A percentile compares a stretch with the other conserved stretches of the same genome.
phyloP scores from a whole-genome alignment of 2,113 vertebrate genomes.

The Crotalus tigris region DNA sequence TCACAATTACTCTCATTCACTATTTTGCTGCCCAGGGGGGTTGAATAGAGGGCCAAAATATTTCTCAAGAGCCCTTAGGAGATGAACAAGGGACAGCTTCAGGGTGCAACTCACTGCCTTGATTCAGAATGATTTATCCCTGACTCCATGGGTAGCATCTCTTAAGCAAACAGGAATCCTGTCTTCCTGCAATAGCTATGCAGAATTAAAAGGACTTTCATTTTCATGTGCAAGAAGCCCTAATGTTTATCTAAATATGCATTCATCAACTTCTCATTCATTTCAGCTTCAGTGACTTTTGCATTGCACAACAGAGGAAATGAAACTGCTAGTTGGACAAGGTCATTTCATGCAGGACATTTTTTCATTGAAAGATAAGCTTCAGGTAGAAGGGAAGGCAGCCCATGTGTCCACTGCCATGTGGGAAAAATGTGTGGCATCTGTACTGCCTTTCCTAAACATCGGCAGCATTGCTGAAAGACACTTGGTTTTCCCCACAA shows the following conservation, averaged over 20 bases:
- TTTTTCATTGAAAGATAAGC: background rate
- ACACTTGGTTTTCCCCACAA: too few species aligned
- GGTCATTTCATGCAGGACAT: background rate
- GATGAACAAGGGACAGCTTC: conserved; percentile 3
- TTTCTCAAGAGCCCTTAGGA: background rate
- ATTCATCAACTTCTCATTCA: background rate
- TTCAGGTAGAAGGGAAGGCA: background rate
- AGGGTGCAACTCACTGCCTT: rapidly evolving
- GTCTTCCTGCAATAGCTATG: background rate
- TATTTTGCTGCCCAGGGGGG: conserved; percentile 46
- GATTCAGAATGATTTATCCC: background rate
- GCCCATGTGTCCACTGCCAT: too few species aligned
- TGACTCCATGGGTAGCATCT: background rate
- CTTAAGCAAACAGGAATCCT: background rate
- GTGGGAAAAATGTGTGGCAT: background rate
- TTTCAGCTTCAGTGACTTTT: conserved; percentile 5
- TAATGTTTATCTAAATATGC: background rate
- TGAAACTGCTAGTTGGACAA: background rate
- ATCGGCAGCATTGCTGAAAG: background rate
- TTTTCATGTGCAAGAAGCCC: background rate
- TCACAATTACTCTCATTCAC: conserved; percentile 58
- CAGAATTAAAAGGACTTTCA: background rate
- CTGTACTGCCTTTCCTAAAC: background rate
- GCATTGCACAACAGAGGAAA: background rate
- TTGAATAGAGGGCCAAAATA: conserved; percentile 34